Percentiles rank a stretch among this genome's conserved stretches.
phyloP scores from a whole-genome alignment of 2,113 vertebrate species.

The Amblyopsis rosae region DNA sequence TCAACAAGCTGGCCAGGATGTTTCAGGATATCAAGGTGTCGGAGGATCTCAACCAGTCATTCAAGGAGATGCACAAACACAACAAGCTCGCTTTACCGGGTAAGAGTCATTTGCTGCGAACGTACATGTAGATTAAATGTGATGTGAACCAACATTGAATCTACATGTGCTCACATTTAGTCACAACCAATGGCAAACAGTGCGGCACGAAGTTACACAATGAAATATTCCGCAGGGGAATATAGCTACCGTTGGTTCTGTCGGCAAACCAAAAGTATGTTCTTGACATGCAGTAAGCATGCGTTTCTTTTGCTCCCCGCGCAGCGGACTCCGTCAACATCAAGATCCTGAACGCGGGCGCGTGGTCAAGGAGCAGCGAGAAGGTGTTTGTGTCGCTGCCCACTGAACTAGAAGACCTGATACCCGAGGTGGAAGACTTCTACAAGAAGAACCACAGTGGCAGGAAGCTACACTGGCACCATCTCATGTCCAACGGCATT shows the following conservation, averaged over 20 bases:
- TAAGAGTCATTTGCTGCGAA: constrained; percentile 54
- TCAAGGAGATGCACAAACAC: constrained; percentile 99
- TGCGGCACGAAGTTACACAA: too few species aligned
- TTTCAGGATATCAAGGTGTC: constrained; percentile 99
- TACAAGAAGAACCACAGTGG: constrained; percentile 99
- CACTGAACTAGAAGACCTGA: constrained; percentile 96
- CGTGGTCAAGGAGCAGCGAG: constrained; percentile 98
- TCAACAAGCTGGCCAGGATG: constrained; percentile 98
- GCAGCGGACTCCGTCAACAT: constrained; percentile 98
- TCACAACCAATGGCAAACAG: too few species aligned
- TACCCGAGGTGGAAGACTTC: constrained; percentile 98
- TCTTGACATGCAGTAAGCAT: neutral
- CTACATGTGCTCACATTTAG: too few species aligned
- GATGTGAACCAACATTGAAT: too few species aligned
- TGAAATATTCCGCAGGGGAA: too few species aligned
- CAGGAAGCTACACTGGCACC: constrained; percentile 98
- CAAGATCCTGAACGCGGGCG: constrained; percentile 98
- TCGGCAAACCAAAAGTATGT: neutral
- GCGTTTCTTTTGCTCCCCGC: neutral
- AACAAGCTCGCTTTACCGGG: constrained; percentile 97
- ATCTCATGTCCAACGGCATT: constrained; percentile 99
- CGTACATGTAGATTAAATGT: too few species aligned
- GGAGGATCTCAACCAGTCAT: constrained; percentile 97
- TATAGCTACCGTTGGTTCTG: too few species aligned
- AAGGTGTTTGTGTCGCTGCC: constrained; percentile 98